Conservation (phyloP, 2,113 vertebrate species). For the Podarcis raffonei region DNA sequence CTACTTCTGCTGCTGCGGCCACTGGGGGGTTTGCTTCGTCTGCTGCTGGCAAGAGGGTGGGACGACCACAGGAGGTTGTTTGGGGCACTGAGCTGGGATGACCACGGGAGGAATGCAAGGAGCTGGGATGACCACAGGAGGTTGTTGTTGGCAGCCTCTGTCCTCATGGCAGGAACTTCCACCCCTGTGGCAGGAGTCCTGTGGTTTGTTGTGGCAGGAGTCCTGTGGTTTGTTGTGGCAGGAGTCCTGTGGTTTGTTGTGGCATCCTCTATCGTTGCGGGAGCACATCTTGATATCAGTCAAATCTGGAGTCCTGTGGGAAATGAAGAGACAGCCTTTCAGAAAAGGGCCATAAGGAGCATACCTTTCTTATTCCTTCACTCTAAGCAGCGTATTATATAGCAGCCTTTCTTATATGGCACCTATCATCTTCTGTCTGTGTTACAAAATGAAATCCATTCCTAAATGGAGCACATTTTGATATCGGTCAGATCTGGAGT, state of each 20-base stretch:
- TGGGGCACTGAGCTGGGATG: too few species aligned
- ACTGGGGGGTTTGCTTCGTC: neutral
- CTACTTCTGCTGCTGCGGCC: neutral
- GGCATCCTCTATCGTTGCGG: neutral
- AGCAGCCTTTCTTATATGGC: neutral
- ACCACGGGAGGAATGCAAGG: neutral
- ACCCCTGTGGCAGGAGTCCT: neutral
- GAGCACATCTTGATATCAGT: constrained; percentile 1
- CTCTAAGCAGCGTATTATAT: too few species aligned
- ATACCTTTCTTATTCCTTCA: neutral
- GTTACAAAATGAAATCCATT: neutral
- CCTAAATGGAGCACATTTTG: too few species aligned
- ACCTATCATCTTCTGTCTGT: too few species aligned
- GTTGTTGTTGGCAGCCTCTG: neutral
- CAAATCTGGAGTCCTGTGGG: neutral
- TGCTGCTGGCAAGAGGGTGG: neutral
- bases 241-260: neutral
- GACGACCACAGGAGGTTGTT: neutral
- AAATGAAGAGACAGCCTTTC: neutral
- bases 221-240: neutral
- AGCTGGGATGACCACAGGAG: neutral
- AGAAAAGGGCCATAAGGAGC: neutral
- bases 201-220: neutral
- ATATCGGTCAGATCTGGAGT: too few species aligned
- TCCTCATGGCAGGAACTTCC: neutral